Base-by-base conservation (phyloP, 2,888 invertebrate species). In the Dimorphilus gyrociliatus region DNA sequence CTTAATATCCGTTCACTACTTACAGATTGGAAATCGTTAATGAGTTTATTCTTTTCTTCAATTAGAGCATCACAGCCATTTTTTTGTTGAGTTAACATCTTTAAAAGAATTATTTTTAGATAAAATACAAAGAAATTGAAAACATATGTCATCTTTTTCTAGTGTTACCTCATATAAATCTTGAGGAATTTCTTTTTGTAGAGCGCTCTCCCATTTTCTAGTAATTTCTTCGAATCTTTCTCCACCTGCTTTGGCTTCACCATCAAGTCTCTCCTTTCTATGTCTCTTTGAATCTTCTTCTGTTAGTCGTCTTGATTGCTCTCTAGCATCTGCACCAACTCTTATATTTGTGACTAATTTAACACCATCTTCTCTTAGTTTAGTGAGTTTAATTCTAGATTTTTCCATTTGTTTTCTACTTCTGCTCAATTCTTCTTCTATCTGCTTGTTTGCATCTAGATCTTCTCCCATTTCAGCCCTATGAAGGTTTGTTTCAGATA, bases 171-270 rank as follows among this genome's bases (percentile, higher is more conserved):
- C 56, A 43, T 59, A 53, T 2, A 62, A 39, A 25, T 59, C 54
- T 34, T 61, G 58, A 4, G 63, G 60, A 30, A 62, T 53, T 38
- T 61, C 60, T 33, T 60, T 61, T 36, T 58, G 53, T 17, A 60
- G 38, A 6, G 63, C 59, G 8, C 50, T 47, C 35, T 60, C 61
- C 61, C 61, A 63, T 47, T 63, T 59, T 39, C 58, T 57, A 26
- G 59, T 60, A 19, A 62, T 60, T 58, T 62, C 61, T 34, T 62
- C 60, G 50, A 61, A 60, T 34, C 53, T 50, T 31, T 60, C 60
- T 27, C 52, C 41, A 16, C 55, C 55, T 18, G 55, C 51, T 36
- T 60, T 63, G 4, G 53, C 52, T 35, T 63, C 62, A 34, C 53
- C 53, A 26, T 63, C 60, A 15, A 63, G 37, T 35, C 49, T 53